Conservation (phyloP, 2,797 vertebrate species). For the Ciconia nigra region DNA sequence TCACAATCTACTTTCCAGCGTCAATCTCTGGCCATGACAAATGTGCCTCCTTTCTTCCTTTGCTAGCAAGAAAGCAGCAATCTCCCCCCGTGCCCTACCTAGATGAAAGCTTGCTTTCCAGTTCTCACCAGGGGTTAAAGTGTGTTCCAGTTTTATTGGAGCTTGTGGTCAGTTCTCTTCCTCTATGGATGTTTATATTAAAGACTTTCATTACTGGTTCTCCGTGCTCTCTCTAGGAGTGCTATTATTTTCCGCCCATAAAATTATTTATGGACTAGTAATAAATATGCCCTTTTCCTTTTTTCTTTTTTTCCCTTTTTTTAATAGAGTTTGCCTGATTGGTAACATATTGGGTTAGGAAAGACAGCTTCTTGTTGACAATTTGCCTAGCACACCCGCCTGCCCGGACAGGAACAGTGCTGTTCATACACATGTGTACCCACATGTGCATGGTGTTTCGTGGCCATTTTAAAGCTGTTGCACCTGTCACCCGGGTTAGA, state of each 20-base stretch:
- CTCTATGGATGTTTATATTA: constrained; percentile 57
- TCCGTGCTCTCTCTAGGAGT: constrained; percentile 38
- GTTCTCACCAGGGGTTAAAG: constrained; percentile 46
- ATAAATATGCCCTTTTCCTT: constrained; percentile 1
- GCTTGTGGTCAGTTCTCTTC: constrained; percentile 54
- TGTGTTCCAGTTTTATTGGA: constrained; percentile 49
- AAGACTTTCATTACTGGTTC: constrained; percentile 59
- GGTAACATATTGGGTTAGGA: constrained; percentile 36
- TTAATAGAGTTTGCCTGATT: constrained; percentile 20
- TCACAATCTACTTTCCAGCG: background rate
- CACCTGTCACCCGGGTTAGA: background rate
- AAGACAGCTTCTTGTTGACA: constrained; percentile 30
- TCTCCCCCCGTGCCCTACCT: background rate
- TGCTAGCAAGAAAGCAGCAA: background rate
- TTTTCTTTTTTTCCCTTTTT: background rate
- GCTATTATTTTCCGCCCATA: constrained; percentile 63
- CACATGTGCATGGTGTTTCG: accelerated
- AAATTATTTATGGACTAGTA: constrained; percentile 65
- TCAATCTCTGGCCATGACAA: background rate
- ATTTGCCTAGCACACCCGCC: background rate
- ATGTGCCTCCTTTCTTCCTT: background rate
- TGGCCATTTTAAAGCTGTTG: background rate
- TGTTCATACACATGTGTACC: background rate
- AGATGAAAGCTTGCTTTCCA: constrained; percentile 41
- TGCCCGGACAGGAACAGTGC: background rate